Conservation (phyloP, 92 coral and sea anemone species). For the Paragorgia papillata region DNA sequence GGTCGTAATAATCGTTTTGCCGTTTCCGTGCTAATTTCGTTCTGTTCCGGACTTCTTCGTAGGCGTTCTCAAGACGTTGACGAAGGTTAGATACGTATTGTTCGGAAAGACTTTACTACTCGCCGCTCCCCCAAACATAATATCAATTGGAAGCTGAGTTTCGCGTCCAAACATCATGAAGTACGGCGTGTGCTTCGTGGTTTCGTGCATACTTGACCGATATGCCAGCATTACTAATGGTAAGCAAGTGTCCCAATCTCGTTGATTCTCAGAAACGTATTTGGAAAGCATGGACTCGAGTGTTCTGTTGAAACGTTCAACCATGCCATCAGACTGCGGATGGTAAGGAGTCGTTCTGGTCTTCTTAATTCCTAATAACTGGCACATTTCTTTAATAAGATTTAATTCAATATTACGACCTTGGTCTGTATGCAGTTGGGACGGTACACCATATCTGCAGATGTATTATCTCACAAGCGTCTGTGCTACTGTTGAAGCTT, state of each 20-base stretch:
- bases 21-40: too few species aligned
- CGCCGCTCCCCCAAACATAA: conserved; percentile 39
- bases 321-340: conserved; percentile 40
- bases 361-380: conserved; percentile 43
- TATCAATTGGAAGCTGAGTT: conserved; percentile 11
- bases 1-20: too few species aligned
- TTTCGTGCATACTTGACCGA: conserved; percentile 26
- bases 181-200: conserved; percentile 37
- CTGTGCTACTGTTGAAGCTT: too few species aligned
- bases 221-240: conserved; percentile 48
- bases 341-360: conserved; percentile 54
- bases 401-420: conserved; percentile 37
- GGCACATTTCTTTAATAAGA: conserved; percentile 34
- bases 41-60: too few species aligned
- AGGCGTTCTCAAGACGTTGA: too few species aligned
- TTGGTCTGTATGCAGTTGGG: conserved; percentile 44
- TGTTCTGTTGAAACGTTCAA: conserved; percentile 46
- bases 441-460: conserved; percentile 39
- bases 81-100: too few species aligned
- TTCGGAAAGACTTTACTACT: too few species aligned
- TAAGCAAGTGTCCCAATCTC: conserved; percentile 22
- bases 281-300: conserved; percentile 39
- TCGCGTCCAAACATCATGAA: conserved; percentile 34
- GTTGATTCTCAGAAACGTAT: too few species aligned
- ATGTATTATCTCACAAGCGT: conserved; percentile 44